These are phyloP conservation scores for Sebastes paucispinis DNA, from an alignment of 2,797 vertebrate species.

Conservation along the genomic window DNA sequence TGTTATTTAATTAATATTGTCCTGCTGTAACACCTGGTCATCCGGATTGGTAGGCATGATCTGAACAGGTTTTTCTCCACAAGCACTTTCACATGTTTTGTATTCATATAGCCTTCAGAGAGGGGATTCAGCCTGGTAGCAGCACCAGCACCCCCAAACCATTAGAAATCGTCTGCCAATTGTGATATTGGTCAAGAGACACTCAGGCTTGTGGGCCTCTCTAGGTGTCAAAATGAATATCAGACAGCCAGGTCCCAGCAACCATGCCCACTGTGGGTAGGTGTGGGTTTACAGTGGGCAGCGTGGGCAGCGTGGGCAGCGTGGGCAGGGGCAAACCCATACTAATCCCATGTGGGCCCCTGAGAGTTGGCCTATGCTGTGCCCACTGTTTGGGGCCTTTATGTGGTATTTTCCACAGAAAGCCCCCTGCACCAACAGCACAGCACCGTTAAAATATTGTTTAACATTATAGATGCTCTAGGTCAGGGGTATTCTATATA, in stretches of 20 bases:
- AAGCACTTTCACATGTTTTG: neutral
- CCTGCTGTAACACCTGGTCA: neutral
- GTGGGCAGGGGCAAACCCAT: neutral
- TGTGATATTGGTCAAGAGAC: neutral
- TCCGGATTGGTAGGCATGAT: neutral
- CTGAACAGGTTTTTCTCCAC: neutral
- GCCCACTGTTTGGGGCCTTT: no score
- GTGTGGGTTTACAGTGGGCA: neutral
- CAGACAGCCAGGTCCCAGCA: neutral
- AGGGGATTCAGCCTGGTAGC: neutral
- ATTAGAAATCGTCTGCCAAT: neutral
- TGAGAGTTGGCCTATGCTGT: no score
- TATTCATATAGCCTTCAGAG: neutral
- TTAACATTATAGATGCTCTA: no score
- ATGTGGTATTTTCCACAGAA: no score
- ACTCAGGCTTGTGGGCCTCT: neutral
- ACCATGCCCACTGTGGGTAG: neutral
- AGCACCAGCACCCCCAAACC: neutral
- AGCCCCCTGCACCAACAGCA: no score
- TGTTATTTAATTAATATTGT: neutral
- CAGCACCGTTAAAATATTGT: no score
- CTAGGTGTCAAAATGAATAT: neutral
- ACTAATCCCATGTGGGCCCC: neutral
- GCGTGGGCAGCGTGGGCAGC: neutral
- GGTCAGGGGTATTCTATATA: no score